Evolutionary conservation across 2,113 vertebrate species (phyloP).

Genomic region (Rhea americana): DNA sequence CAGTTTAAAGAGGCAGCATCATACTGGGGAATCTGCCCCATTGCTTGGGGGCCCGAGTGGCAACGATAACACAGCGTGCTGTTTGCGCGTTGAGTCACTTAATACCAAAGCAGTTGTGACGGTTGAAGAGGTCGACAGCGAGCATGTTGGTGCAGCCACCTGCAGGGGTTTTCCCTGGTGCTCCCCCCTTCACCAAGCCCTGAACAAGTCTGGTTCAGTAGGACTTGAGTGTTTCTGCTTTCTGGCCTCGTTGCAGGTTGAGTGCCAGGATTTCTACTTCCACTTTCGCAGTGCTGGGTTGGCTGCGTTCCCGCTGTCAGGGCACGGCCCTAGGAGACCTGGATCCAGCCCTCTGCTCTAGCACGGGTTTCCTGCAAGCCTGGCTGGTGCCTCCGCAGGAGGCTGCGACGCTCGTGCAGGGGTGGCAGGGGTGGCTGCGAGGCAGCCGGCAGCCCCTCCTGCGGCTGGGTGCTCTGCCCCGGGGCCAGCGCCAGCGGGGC

Average conservation of each 20-base stretch:
- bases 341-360: not conserved
- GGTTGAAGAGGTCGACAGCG: not conserved
- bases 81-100: not conserved
- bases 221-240: not conserved
- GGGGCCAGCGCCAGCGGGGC: no score
- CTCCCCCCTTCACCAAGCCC: not conserved
- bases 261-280: not conserved
- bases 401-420: not conserved
- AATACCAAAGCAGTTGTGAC: not conserved
- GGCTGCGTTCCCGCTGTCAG: not conserved
- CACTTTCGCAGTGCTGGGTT: not conserved
- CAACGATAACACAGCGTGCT: not conserved
- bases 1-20: not conserved
- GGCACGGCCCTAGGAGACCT: not conserved
- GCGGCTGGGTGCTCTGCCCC: not conserved
- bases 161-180: not conserved
- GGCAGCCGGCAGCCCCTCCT: not conserved
- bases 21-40: not conserved
- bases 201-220: not conserved
- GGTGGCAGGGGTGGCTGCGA: not conserved
- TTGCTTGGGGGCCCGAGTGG: not conserved
- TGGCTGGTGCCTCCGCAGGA: accelerated
- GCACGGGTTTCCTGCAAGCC: not conserved
- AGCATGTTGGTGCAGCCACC: not conserved
- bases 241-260: not conserved